A percentile compares a stretch with the other conserved stretches of the same genome.
phyloP scores from a whole-genome alignment of 2,797 vertebrate species.

The Cottoperca gobio region DNA sequence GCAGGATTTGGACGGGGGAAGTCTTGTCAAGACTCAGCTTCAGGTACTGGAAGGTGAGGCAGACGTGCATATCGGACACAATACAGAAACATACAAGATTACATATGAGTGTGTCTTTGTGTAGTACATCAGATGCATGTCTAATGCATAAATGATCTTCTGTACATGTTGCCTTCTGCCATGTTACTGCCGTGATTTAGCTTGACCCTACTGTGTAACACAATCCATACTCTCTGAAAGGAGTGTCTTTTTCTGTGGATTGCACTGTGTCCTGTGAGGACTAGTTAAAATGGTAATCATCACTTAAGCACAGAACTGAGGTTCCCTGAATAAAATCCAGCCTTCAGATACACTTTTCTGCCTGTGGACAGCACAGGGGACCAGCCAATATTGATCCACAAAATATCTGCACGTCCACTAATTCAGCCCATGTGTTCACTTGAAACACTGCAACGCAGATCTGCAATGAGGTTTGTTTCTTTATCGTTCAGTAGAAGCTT shows the following conservation, averaged over 20 bases:
- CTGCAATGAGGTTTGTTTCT: conserved; percentile 12
- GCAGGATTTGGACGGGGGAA: no score
- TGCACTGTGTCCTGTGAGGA: conserved; percentile 32
- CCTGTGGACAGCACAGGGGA: conserved; percentile 40
- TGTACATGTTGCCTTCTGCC: not conserved
- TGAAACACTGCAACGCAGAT: conserved; percentile 6
- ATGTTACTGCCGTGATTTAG: conserved; percentile 11
- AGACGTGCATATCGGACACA: not conserved
- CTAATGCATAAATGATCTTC: not conserved
- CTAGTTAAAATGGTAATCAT: conserved; percentile 68
- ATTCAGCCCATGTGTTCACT: conserved; percentile 45
- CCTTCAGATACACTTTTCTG: conserved; percentile 51
- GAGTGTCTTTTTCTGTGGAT: conserved; percentile 38
- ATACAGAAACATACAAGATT: not conserved
- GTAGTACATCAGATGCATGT: not conserved
- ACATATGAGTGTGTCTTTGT: not conserved
- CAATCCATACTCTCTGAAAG: conserved; percentile 48
- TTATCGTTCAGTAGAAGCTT: conserved; percentile 28
- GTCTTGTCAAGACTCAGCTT: no score
- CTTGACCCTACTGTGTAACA: conserved; percentile 18
- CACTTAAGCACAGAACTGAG: conserved; percentile 33
- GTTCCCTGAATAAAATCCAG: conserved; percentile 44
- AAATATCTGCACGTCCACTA: conserved; percentile 39
- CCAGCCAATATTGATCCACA: conserved; percentile 54
- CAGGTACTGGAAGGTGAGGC: no score